Evolutionary conservation across 92 coral and sea anemone genomes (phyloP).

Genomic region (Phenganax stokvisi): DNA sequence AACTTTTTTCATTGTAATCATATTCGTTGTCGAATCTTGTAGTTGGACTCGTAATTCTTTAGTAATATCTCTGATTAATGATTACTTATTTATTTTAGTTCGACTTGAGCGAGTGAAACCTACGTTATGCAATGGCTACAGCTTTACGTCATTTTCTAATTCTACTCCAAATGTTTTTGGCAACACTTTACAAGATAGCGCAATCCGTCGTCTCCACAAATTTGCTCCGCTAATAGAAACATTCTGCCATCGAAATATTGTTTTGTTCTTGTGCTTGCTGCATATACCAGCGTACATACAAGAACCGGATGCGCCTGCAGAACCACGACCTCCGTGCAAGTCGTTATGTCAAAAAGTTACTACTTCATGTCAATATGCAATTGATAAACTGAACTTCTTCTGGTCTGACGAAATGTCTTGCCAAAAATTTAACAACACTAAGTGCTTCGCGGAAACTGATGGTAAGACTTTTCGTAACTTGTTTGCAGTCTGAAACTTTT

Average conservation of each 20-base stretch:
- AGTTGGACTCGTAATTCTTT: too few relatives aligned
- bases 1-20: too few relatives aligned
- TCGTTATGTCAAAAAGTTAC: conserved; percentile 4
- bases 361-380: neutral
- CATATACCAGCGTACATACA: neutral
- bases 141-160: too few relatives aligned
- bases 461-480: neutral
- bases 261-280: conserved; percentile 1
- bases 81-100: too few relatives aligned
- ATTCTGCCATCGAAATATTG: neutral
- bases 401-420: conserved; percentile 27
- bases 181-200: conserved; percentile 9
- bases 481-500: neutral
- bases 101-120: too few relatives aligned
- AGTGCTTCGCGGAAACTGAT: neutral
- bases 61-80: too few relatives aligned
- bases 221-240: conserved; percentile 12
- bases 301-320: neutral
- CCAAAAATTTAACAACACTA: neutral
- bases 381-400: conserved; percentile 14
- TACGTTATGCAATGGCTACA: too few relatives aligned
- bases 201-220: conserved; percentile 17
- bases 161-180: conserved; percentile 20
- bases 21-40: too few relatives aligned
- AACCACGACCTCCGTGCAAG: neutral